Conservation (phyloP, 1,140 invertebrate genomes). For the Forficula auricularia region DNA sequence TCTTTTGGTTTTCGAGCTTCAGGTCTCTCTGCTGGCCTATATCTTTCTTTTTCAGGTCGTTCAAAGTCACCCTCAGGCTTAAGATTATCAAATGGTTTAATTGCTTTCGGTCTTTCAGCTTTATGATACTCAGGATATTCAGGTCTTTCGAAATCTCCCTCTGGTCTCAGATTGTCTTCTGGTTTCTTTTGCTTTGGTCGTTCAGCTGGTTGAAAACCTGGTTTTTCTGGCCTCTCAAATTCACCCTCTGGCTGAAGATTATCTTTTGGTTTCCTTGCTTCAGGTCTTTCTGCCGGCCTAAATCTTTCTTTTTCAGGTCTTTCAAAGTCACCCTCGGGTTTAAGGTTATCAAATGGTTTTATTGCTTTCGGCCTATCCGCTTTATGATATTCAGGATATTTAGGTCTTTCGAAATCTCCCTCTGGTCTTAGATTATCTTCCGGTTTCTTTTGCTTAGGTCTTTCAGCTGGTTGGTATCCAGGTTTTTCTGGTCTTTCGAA, state of each 20-base stretch:
- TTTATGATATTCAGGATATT: slow-evolving; percentile 17
- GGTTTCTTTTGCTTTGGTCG: slow-evolving; percentile 30
- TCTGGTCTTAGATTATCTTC: slow-evolving; percentile 30
- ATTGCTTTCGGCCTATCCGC: slow-evolving; percentile 19
- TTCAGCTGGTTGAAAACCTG: slow-evolving; percentile 26
- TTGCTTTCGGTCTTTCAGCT: slow-evolving; percentile 23
- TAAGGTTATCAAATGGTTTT: slow-evolving; percentile 26
- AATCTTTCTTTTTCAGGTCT: slow-evolving; percentile 13
- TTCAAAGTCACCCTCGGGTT: slow-evolving; percentile 12
- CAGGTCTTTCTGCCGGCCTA: slow-evolving; percentile 19
- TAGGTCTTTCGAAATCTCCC: slow-evolving; percentile 30
- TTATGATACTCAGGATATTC: slow-evolving; percentile 31
- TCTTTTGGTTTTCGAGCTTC: slow-evolving; percentile 31
- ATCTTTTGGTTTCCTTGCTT: slow-evolving; percentile 24
- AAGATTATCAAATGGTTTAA: slow-evolving; percentile 28
- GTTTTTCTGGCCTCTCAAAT: slow-evolving; percentile 21
- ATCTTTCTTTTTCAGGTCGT: slow-evolving; percentile 15
- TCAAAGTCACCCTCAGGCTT: slow-evolving; percentile 38
- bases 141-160: slow-evolving; percentile 36
- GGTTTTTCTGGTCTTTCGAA: slow-evolving; percentile 24
- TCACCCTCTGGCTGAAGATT: slow-evolving; percentile 31
- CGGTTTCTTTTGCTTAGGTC: slow-evolving; percentile 24
- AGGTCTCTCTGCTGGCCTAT: slow-evolving; percentile 7
- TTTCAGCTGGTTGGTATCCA: slow-evolving; percentile 27
- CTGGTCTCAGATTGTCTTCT: slow-evolving; percentile 35